Percentiles rank a stretch among this genome's conserved stretches.
Evolutionary conservation across 2,888 invertebrate genomes (phyloP).

Genomic region (Eupsilia transversa): DNA sequence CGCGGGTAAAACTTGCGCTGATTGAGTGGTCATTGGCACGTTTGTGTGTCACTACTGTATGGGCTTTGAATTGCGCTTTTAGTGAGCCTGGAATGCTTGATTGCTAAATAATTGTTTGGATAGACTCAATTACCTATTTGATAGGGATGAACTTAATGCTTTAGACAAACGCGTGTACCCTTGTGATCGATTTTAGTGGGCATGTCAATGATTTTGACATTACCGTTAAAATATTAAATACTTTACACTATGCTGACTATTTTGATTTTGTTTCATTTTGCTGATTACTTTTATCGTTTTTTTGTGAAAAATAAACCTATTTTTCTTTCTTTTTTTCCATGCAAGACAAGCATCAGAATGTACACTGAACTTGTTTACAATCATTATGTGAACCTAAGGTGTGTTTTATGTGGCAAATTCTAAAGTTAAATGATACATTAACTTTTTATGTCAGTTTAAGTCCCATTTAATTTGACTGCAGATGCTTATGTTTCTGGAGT

Average conservation of each 20-base stretch:
- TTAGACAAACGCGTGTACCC: constrained; percentile 21
- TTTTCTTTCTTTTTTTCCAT: no score
- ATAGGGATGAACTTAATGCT: constrained; percentile 40
- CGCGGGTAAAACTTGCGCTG: constrained; percentile 68
- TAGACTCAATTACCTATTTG: constrained; percentile 55
- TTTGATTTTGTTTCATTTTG: no score
- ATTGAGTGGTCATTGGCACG: constrained; percentile 70
- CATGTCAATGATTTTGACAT: background rate
- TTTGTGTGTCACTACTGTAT: constrained; percentile 56
- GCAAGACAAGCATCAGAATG: background rate
- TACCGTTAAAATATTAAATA: background rate
- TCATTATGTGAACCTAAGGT: background rate
- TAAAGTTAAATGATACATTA: background rate
- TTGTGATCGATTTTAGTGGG: constrained; percentile 1
- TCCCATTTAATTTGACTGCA: background rate
- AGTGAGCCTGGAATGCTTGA: constrained; percentile 35
- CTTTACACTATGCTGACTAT: no score
- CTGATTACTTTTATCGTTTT: no score
- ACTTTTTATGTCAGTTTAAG: background rate
- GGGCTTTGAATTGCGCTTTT: constrained; percentile 58
- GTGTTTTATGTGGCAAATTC: background rate
- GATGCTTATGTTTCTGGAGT: background rate
- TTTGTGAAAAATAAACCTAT: no score
- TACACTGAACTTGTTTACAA: background rate
- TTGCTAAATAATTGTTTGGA: constrained; percentile 56